Evolutionary conservation across 2,888 invertebrate genomes (phyloP).

Genomic region (Temnothorax rugatulus): DNA sequence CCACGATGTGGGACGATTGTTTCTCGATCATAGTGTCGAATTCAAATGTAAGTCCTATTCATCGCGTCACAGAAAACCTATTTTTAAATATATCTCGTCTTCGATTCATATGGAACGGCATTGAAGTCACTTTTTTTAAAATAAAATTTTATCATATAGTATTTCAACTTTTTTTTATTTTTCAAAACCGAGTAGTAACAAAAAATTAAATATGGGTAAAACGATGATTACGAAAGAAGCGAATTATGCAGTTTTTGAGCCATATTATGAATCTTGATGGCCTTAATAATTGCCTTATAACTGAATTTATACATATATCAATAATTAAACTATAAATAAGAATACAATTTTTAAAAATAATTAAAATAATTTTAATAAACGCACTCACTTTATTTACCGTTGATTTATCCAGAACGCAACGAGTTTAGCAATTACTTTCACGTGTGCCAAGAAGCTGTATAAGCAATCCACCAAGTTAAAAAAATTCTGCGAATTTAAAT

Average conservation of each 20-base stretch:
- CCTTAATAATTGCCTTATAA: background rate
- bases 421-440: background rate
- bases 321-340: background rate
- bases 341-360: background rate
- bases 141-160: background rate
- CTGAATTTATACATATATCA: background rate
- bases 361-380: background rate
- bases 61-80: background rate
- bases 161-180: background rate
- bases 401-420: slow-evolving; percentile 31
- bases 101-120: background rate
- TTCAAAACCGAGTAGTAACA: background rate
- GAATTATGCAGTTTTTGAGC: background rate
- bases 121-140: background rate
- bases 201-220: background rate
- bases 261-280: background rate
- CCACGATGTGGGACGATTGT: slow-evolving; percentile 34
- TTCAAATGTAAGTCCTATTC: background rate
- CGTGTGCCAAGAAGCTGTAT: slow-evolving; percentile 8
- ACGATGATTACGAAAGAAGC: background rate
- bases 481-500: slow-evolving; percentile 15
- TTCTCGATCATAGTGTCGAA: slow-evolving; percentile 10
- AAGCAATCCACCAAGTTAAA: slow-evolving; percentile 31
- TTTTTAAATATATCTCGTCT: background rate
- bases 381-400: background rate